Percentiles rank a stretch among this genome's conserved stretches.
phyloP scores from a whole-genome alignment of 2,888 invertebrate genomes.

The Endotricha flammealis region DNA sequence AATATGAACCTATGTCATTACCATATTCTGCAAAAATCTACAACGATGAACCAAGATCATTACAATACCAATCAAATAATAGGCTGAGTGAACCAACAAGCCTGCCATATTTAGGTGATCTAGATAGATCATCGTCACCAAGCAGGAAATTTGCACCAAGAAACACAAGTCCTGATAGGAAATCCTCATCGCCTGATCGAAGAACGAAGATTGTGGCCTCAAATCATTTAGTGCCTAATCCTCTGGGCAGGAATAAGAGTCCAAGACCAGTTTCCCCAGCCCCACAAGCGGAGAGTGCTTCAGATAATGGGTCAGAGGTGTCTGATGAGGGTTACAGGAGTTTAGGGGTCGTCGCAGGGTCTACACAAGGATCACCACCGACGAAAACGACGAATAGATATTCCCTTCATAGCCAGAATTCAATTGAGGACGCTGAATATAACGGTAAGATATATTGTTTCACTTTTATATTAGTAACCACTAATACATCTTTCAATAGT shows the following conservation, averaged over 20 bases:
- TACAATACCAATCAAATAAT: conserved; percentile 53
- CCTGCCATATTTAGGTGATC: conserved; percentile 59
- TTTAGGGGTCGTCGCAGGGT: conserved; percentile 81
- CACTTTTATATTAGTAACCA: too few relatives aligned
- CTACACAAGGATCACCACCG: conserved; percentile 67
- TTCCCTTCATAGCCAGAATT: conserved; percentile 84
- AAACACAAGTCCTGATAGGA: conserved; percentile 54
- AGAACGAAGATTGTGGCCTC: conserved; percentile 56
- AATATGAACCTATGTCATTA: conserved; percentile 58
- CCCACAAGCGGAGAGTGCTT: conserved; percentile 78
- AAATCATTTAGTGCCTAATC: conserved; percentile 71
- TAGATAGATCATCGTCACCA: conserved; percentile 57
- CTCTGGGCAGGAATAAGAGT: conserved; percentile 62
- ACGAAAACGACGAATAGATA: conserved; percentile 80
- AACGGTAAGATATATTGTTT: conserved; percentile 71
- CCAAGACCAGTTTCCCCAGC: conserved; percentile 77
- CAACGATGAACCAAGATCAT: conserved; percentile 46
- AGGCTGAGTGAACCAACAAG: conserved; percentile 56
- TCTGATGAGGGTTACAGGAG: conserved; percentile 92
- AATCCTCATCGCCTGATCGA: conserved; percentile 65
- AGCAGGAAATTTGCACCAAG: conserved; percentile 49
- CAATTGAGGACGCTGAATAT: conserved; percentile 84
- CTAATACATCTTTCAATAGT: too few relatives aligned
- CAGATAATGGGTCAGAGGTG: conserved; percentile 90
- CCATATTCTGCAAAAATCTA: conserved; percentile 45